A percentile compares a stretch with the other conserved stretches of the same genome.
Conservation (phyloP, 2,888 invertebrate genomes). For the Disparrhopalites patrizii region DNA sequence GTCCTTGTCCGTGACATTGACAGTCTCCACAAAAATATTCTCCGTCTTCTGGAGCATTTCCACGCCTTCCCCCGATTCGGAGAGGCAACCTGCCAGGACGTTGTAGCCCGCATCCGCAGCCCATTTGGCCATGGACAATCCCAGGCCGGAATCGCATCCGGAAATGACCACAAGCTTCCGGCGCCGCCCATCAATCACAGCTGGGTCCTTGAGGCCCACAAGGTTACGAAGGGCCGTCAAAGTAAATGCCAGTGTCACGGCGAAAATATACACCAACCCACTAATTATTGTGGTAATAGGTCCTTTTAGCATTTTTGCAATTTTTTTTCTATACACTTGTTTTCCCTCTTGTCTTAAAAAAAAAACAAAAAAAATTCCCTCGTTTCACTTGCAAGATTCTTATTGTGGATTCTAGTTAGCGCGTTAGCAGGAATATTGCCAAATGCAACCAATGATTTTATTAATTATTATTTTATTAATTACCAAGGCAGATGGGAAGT, state of each 20-base stretch:
- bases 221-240: background rate
- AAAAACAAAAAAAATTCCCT: no score
- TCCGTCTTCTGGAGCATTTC: constrained; percentile 52
- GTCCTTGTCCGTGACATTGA: constrained; percentile 65
- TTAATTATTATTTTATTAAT: no score
- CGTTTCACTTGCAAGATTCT: no score
- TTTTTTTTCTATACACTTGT: no score
- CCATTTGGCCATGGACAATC: constrained; percentile 66
- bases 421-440: no score
- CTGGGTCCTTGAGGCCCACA: background rate
- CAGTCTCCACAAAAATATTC: constrained; percentile 56
- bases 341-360: no score
- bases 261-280: background rate
- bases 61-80: constrained; percentile 61
- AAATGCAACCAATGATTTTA: no score
- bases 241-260: background rate
- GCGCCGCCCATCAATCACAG: background rate
- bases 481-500: no score
- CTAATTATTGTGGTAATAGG: background rate
- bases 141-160: constrained; percentile 82
- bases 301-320: background rate
- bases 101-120: constrained; percentile 62
- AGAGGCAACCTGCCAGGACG: constrained; percentile 73
- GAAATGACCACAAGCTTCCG: constrained; percentile 59
- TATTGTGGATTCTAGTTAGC: no score